Percentiles rank a stretch among this genome's conserved stretches.
Evolutionary conservation across 1,140 invertebrate genomes (phyloP).

Genomic region (Macrosteles quadrilineatus): DNA sequence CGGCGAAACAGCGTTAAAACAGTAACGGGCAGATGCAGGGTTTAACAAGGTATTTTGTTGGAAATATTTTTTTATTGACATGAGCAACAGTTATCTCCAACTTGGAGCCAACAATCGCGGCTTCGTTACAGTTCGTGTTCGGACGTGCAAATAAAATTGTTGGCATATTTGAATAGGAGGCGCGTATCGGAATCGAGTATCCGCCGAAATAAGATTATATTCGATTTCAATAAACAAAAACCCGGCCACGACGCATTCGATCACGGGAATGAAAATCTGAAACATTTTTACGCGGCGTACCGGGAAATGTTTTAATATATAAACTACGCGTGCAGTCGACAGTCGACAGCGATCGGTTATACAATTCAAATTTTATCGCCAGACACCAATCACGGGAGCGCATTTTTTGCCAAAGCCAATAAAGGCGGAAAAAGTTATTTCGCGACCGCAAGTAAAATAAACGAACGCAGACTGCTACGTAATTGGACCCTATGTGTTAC

Average conservation of each 20-base stretch:
- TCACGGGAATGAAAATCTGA: not conserved
- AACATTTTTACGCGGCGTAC: constrained; percentile 13
- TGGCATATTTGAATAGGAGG: constrained; percentile 22
- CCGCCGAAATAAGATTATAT: constrained; percentile 19
- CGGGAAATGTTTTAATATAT: constrained; percentile 25
- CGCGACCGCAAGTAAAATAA: constrained; percentile 31
- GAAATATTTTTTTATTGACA: too few relatives aligned
- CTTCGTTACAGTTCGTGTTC: too few relatives aligned
- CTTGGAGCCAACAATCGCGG: too few relatives aligned
- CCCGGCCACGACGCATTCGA: not conserved
- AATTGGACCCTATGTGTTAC: constrained; percentile 31
- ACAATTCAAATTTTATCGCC: constrained; percentile 31
- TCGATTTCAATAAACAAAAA: constrained; percentile 25
- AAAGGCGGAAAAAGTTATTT: constrained; percentile 28
- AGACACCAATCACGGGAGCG: constrained; percentile 26
- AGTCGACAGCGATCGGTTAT: constrained; percentile 22
- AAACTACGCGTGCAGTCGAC: constrained; percentile 20
- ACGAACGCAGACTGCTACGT: constrained; percentile 11
- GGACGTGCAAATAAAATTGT: constrained; percentile 1
- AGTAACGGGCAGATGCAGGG: too few relatives aligned
- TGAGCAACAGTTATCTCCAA: too few relatives aligned
- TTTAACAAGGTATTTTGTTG: too few relatives aligned
- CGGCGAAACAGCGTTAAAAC: too few relatives aligned
- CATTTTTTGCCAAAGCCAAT: constrained; percentile 28
- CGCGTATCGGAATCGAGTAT: too few relatives aligned